phyloP scores from a whole-genome alignment of 2,113 vertebrate genomes.

The Grantiella picta region DNA sequence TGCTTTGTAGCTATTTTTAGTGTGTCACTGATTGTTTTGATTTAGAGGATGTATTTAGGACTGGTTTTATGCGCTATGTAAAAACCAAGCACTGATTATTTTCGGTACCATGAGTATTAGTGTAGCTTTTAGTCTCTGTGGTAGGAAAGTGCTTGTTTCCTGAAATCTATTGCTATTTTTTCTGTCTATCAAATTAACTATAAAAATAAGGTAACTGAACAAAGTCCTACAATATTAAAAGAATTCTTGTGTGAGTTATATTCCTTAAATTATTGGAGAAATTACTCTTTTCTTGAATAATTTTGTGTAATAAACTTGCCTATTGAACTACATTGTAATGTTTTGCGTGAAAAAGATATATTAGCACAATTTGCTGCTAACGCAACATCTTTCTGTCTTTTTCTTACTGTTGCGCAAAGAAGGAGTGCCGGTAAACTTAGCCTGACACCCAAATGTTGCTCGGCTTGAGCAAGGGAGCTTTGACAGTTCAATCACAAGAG shows the following conservation, averaged over 20 bases:
- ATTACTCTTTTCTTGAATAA: not conserved
- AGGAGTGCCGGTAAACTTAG: not conserved
- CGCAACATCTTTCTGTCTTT: not conserved
- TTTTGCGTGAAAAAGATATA: conserved; percentile 4
- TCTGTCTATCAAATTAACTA: not conserved
- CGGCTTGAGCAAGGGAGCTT: not conserved
- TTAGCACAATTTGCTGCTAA: not conserved
- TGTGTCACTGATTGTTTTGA: not conserved
- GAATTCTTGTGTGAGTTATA: not conserved
- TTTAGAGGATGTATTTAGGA: not conserved
- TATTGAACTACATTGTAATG: not conserved
- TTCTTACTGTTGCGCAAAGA: not conserved
- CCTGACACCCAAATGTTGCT: not conserved
- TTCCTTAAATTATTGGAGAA: not conserved
- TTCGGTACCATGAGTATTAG: not conserved
- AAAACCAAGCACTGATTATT: not conserved
- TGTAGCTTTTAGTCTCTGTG: not conserved
- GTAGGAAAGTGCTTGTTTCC: not conserved
- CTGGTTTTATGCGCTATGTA: not conserved
- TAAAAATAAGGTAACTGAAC: conserved; percentile 3
- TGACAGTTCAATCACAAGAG: conserved; percentile 63
- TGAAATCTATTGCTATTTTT: not conserved
- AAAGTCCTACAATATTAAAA: not conserved
- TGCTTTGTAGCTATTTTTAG: not conserved
- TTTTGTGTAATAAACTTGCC: not conserved